A percentile compares a stretch with the other conserved stretches of the same genome.
Conservation (phyloP, 2,888 invertebrate species). For the Lypha dubia region DNA sequence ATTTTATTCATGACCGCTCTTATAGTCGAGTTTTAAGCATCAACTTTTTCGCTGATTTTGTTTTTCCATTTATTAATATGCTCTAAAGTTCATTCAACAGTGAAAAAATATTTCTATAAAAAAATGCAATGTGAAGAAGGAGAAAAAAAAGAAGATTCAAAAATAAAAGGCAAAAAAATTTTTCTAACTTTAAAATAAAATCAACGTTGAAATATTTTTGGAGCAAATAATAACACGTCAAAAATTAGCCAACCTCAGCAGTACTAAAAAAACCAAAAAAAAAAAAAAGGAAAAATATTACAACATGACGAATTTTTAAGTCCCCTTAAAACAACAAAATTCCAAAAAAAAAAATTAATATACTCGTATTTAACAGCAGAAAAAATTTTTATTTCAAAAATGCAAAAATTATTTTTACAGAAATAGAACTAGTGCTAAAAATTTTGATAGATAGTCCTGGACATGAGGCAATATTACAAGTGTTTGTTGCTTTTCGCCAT, state of each 20-base stretch:
- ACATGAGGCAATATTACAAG: too few relatives aligned
- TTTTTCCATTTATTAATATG: conserved; percentile 42
- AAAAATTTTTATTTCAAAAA: too few relatives aligned
- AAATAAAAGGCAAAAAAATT: conserved; percentile 31
- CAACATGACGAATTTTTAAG: not conserved
- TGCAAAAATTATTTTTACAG: too few relatives aligned
- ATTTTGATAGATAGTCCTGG: too few relatives aligned
- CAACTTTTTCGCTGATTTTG: conserved; percentile 46
- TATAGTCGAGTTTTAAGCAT: conserved; percentile 48
- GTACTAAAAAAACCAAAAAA: conserved; percentile 24
- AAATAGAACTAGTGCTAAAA: too few relatives aligned
- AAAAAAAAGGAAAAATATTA: not conserved
- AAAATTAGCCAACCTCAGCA: conserved; percentile 56
- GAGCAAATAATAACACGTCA: conserved; percentile 57
- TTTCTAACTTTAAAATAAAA: conserved; percentile 23
- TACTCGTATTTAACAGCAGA: too few relatives aligned
- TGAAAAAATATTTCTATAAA: conserved; percentile 53
- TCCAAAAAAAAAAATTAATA: too few relatives aligned
- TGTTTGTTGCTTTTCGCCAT: too few relatives aligned
- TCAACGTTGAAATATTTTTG: conserved; percentile 40
- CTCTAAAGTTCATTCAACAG: conserved; percentile 64
- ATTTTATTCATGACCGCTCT: conserved; percentile 69
- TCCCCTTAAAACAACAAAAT: too few relatives aligned
- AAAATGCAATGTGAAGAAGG: conserved; percentile 47
- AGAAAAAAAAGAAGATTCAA: conserved; percentile 1